Base-by-base conservation (phyloP, 1,140 invertebrate species). In the Drosophila chauvacae region DNA sequence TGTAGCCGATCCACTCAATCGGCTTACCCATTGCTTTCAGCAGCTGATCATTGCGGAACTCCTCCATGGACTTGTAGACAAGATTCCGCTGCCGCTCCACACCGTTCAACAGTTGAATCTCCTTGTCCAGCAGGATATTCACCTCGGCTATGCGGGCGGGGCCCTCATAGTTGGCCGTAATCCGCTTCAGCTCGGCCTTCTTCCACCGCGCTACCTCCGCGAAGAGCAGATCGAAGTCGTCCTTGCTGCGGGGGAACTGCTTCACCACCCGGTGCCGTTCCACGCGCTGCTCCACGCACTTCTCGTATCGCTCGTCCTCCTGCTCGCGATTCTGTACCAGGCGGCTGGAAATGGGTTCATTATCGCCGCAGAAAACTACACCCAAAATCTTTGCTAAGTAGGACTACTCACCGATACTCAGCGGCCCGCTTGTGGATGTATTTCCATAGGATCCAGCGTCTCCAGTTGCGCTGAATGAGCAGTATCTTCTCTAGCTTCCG, bases 151-250 rank as follows among this genome's bases (percentile, higher is more conserved):
- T 93, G 65, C 93, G 93, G 0, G 93, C 90, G 3, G 93, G 93
- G 4, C 93, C 93, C 26, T 94, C 94, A 68, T 93, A 93, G 59
- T 92, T 91, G 10, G 77, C 86, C 7, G 93, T 93, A 53, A 94
- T 94, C 4, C 93, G 78, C 51, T 93, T 92, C 0, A 94, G 81
- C 50, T 95, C 93, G 3, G 93, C 93, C 18, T 90, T 84, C 71
- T 94, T 94, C 95, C 95, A 95, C 26, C 91, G 91, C 26, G 94
- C 93, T 14, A 95, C 92, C 83, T 93, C 91, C 0, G 88, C 90
- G 58, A 94, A 95, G 0, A 96, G 77, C 80, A 95, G 92, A 20
- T 94, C 93, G 61, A 95, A 95, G 80, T 95, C 94, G 26, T 93
- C 91, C 60, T 93, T 93, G 1, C 93, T 93, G 47, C 92, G 91